Conservation (phyloP, 2,113 vertebrate genomes). For the Amblyopsis rosae region DNA sequence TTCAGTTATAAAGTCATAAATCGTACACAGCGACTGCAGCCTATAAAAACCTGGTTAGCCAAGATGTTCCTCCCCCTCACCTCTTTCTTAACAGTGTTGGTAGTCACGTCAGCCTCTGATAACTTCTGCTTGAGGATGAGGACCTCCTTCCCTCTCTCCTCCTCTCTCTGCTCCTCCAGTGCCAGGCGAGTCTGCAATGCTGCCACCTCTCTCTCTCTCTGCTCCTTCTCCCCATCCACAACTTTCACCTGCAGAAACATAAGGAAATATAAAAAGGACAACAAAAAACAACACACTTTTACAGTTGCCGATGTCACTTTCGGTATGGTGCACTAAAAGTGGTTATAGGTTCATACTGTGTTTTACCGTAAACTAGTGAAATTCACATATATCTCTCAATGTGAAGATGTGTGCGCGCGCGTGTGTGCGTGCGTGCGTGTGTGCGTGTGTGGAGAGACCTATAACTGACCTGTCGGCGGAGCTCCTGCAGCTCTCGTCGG, state of each 20-base stretch:
- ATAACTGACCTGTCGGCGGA: conserved; percentile 84
- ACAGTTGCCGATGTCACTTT: too few species aligned
- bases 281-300: too few species aligned
- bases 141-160: conserved; percentile 80
- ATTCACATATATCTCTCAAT: background rate
- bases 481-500: conserved; percentile 90
- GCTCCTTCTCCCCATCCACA: conserved; percentile 84
- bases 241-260: conserved; percentile 82
- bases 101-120: conserved; percentile 76
- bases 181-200: conserved; percentile 85
- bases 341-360: too few species aligned
- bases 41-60: too few species aligned
- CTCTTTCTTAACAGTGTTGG: conserved; percentile 84
- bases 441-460: background rate
- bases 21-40: too few species aligned
- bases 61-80: conserved; percentile 57
- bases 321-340: too few species aligned
- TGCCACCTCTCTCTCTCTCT: conserved; percentile 79
- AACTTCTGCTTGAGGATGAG: conserved; percentile 84
- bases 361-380: too few species aligned
- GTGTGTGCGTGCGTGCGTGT: background rate
- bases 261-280: background rate
- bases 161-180: conserved; percentile 84
- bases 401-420: background rate
- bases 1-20: too few species aligned